Evolutionary conservation across 2,113 vertebrate genomes (phyloP).

Genomic region (cattle (Bos taurus)): ARS-UCD2.0 NC_037343.1:60234501-60235000

Average conservation of each 20-base stretch:
- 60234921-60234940: not conserved
- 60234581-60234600: not conserved
- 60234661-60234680: not conserved
- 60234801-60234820: constrained; percentile 5
- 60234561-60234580: not conserved
- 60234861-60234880: not conserved
- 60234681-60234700: not conserved
- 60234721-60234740: not conserved
- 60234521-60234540: not conserved
- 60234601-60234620: not conserved
- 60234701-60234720: not conserved
- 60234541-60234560: not conserved
- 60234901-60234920: not conserved
- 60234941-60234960: not conserved
- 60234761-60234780: not conserved
- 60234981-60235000: not conserved
- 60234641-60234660: not conserved
- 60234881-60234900: not conserved
- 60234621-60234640: not conserved
- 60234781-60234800: not conserved
- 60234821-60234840: not conserved
- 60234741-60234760: not conserved
- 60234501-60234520: not conserved
- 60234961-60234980: not conserved
- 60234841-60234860: not conserved